phyloP scores from a whole-genome alignment of 2,888 invertebrate species.

The Drosophila borealis region DNA sequence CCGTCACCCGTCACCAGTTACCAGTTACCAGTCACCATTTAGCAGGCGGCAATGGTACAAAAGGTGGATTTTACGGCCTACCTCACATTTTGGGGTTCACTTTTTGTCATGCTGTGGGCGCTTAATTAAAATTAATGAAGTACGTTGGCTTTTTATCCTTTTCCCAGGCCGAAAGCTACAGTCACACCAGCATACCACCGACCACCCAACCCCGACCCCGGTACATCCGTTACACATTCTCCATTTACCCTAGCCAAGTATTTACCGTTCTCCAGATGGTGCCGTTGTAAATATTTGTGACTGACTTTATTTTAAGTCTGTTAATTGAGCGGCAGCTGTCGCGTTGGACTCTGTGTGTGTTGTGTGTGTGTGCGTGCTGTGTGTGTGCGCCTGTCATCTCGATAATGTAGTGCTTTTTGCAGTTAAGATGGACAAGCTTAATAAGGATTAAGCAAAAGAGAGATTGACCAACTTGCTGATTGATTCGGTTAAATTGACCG shows the following conservation, averaged over 20 bases:
- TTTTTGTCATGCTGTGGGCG: conserved; percentile 68
- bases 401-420: background rate
- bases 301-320: conserved; percentile 62
- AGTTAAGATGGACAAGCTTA: conserved; percentile 24
- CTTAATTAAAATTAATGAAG: conserved; percentile 79
- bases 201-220: background rate
- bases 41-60: conserved; percentile 27
- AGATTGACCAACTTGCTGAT: background rate
- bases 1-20: conserved; percentile 5
- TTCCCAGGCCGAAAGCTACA: conserved; percentile 25
- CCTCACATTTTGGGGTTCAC: conserved; percentile 34
- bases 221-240: background rate
- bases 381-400: conserved; percentile 3
- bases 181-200: background rate
- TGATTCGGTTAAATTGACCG: background rate
- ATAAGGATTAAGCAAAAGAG: background rate
- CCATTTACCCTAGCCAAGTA: conserved; percentile 9
- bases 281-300: conserved; percentile 59
- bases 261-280: conserved; percentile 33
- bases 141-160: conserved; percentile 72
- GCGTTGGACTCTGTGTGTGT: background rate
- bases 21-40: conserved; percentile 8
- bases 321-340: conserved; percentile 59
- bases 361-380: conserved; percentile 3
- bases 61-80: conserved; percentile 30